A percentile compares a stretch with the other conserved stretches of the same genome.
phyloP scores from a whole-genome alignment of 1,140 invertebrate genomes.

The Coenobita brevimanus region DNA sequence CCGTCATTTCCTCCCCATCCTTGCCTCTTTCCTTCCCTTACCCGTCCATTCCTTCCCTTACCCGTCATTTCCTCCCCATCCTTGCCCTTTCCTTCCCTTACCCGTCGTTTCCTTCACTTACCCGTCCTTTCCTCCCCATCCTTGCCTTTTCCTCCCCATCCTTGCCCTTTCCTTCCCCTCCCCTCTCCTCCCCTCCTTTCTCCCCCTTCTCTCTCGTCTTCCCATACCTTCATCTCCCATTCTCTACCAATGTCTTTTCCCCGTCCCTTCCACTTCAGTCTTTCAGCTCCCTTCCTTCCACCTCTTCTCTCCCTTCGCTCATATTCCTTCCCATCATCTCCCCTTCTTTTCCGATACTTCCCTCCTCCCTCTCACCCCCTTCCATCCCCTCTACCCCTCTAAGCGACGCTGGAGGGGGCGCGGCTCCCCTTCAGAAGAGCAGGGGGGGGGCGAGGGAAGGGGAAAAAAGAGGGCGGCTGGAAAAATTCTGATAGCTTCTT shows the following conservation, averaged over 20 bases:
- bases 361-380: not conserved
- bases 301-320: not conserved
- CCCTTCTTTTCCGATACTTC: not conserved
- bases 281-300: not conserved
- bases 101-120: not conserved
- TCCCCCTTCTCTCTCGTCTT: not conserved
- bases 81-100: not conserved
- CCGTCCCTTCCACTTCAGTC: not conserved
- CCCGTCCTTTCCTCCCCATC: not conserved
- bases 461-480: too few relatives aligned
- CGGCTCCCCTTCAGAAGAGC: constrained; percentile 14
- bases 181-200: not conserved
- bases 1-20: too few relatives aligned
- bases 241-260: not conserved
- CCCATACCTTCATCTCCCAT: not conserved
- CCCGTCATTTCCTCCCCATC: not conserved
- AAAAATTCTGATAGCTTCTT: constrained; percentile 68
- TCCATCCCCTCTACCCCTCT: not conserved
- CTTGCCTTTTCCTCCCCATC: not conserved
- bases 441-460: too few relatives aligned
- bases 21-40: not conserved
- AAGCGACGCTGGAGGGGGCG: constrained; percentile 24
- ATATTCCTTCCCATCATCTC: too few relatives aligned
- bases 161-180: not conserved
- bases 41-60: not conserved